A percentile compares a stretch with the other conserved stretches of the same genome.
phyloP scores from a whole-genome alignment of 2,113 vertebrate species.

The Oenanthe oenanthe region DNA sequence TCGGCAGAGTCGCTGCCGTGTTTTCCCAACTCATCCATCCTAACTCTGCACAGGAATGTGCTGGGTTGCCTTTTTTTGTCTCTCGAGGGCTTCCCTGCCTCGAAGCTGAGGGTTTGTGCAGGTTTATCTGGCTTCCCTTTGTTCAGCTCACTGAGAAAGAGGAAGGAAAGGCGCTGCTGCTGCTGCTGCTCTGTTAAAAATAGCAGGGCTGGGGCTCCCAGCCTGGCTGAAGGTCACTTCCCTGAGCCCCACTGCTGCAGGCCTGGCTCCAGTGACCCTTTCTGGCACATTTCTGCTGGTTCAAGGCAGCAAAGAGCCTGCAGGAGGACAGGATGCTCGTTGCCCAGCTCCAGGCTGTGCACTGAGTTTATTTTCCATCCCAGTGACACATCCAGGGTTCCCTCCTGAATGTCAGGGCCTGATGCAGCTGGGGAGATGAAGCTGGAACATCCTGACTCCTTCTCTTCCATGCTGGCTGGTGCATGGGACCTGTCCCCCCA shows the following conservation, averaged over 20 bases:
- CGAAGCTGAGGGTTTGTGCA: neutral
- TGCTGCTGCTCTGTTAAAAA: neutral
- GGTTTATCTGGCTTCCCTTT: constrained; percentile 20
- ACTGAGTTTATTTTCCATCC: neutral
- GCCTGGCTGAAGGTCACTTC: neutral
- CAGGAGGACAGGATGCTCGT: neutral
- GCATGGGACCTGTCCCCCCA: accelerated
- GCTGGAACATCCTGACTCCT: neutral
- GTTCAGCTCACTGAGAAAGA: neutral
- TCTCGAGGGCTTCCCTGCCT: neutral
- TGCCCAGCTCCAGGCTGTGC: accelerated
- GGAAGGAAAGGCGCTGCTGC: constrained; percentile 47
- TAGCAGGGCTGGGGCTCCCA: neutral
- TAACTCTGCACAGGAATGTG: accelerated
- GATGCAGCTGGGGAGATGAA: neutral
- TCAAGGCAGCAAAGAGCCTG: neutral
- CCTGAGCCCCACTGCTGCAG: neutral
- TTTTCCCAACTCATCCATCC: neutral
- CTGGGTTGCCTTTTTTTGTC: neutral
- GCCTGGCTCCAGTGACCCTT: neutral
- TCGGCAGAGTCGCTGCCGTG: accelerated
- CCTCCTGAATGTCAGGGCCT: neutral
- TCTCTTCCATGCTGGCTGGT: neutral
- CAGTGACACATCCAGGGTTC: neutral
- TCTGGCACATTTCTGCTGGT: neutral